phyloP scores from a whole-genome alignment of 2,113 vertebrate species.

The Galeopterus variegatus region DNA sequence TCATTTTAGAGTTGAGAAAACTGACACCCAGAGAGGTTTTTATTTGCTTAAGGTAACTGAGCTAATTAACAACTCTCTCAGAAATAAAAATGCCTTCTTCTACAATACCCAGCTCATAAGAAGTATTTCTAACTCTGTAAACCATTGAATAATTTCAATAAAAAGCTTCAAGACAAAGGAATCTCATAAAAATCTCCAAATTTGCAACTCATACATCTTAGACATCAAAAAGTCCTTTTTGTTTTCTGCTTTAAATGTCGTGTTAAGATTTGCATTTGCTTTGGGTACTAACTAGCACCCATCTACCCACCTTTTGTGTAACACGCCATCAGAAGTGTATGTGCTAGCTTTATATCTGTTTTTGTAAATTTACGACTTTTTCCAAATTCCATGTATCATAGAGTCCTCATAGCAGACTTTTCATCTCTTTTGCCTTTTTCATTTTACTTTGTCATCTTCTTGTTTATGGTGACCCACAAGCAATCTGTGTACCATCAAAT shows the following conservation, averaged over 20 bases:
- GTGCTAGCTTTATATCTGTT: not conserved
- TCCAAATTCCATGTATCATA: not conserved
- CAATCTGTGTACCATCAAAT: not conserved
- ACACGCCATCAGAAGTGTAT: not conserved
- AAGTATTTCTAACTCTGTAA: constrained; percentile 39
- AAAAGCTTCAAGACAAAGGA: not conserved
- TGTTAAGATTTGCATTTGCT: not conserved
- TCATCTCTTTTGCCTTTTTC: not conserved
- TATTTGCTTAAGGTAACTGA: constrained; percentile 72
- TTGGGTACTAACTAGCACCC: not conserved
- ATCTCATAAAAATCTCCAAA: constrained; percentile 30
- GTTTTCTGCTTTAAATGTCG: not conserved
- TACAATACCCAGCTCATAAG: not conserved
- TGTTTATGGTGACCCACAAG: not conserved
- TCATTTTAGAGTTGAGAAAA: constrained; percentile 68
- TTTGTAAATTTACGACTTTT: constrained; percentile 6
- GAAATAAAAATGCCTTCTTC: constrained; percentile 29
- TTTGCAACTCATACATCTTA: not conserved
- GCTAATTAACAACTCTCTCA: constrained; percentile 59
- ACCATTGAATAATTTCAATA: constrained; percentile 62
- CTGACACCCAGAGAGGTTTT: constrained; percentile 5
- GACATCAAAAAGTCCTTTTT: not conserved
- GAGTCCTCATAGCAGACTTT: not conserved
- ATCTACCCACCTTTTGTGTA: not conserved
- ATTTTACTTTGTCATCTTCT: constrained; percentile 22